A percentile compares a stretch with the other conserved stretches of the same genome.
Conservation (phyloP, 2,888 invertebrate species). For the Congeria kusceri region DNA sequence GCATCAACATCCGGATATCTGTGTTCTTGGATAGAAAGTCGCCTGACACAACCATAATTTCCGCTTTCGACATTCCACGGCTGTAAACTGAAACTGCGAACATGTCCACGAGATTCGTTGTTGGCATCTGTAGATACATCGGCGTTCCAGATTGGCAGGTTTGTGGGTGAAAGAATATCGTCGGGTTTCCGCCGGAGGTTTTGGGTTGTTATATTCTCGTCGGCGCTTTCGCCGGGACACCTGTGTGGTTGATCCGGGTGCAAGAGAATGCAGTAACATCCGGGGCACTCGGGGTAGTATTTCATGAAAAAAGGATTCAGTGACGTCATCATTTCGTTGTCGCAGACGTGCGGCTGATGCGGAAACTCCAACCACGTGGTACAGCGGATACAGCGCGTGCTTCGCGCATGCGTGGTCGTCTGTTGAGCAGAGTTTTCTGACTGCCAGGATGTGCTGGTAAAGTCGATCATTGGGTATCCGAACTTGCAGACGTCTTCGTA, state of each 20-base stretch:
- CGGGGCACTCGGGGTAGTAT: slow-evolving; percentile 32
- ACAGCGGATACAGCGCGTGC: slow-evolving; percentile 22
- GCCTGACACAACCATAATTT: too few relatives aligned
- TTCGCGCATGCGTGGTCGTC: neutral
- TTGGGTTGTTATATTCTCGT: too few relatives aligned
- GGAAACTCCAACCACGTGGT: slow-evolving; percentile 24
- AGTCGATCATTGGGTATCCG: slow-evolving; percentile 28
- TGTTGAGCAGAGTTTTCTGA: slow-evolving; percentile 9
- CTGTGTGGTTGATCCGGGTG: slow-evolving; percentile 38
- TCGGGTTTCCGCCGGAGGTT: too few relatives aligned
- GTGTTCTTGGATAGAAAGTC: too few relatives aligned
- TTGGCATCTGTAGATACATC: too few relatives aligned
- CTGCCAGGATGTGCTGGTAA: neutral
- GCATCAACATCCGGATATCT: too few relatives aligned
- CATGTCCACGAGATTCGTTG: too few relatives aligned
- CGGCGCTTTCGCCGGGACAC: slow-evolving; percentile 7
- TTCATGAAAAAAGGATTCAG: slow-evolving; percentile 9
- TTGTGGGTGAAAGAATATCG: too few relatives aligned
- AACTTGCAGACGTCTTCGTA: slow-evolving; percentile 27
- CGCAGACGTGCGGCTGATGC: slow-evolving; percentile 36
- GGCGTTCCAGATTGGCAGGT: too few relatives aligned
- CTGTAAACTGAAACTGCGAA: too few relatives aligned
- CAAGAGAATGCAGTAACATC: slow-evolving; percentile 33
- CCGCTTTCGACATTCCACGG: too few relatives aligned
- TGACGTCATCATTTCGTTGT: slow-evolving; percentile 7